Percentiles rank a stretch among this genome's conserved stretches.
phyloP scores from a whole-genome alignment of 2,888 invertebrate genomes.

The Pemphredon lugubris region DNA sequence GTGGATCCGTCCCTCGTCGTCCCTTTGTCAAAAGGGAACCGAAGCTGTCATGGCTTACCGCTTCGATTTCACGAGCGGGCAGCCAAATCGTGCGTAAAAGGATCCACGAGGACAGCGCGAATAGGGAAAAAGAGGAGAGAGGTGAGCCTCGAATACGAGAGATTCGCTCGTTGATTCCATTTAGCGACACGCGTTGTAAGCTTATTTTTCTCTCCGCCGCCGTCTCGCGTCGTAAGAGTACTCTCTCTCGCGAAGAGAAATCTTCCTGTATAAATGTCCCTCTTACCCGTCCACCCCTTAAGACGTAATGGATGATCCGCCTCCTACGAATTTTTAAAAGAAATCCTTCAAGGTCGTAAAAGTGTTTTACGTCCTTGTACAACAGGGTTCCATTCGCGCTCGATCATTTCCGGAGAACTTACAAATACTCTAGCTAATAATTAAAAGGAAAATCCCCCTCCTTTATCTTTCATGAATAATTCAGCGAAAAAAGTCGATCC shows the following conservation, averaged over 20 bases:
- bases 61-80: not conserved
- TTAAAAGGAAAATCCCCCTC: constrained; percentile 51
- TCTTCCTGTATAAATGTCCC: constrained; percentile 1
- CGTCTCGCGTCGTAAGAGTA: not conserved
- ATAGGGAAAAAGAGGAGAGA: too few relatives aligned
- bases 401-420: constrained; percentile 26
- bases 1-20: too few relatives aligned
- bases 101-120: too few relatives aligned
- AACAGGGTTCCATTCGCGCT: constrained; percentile 4
- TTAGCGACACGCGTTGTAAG: not conserved
- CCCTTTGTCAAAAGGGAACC: too few relatives aligned
- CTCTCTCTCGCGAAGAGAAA: not conserved
- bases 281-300: not conserved
- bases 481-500: constrained; percentile 13
- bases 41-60: constrained; percentile 1
- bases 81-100: too few relatives aligned
- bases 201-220: not conserved
- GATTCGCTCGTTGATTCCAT: not conserved
- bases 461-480: constrained; percentile 44
- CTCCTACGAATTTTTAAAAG: constrained; percentile 1
- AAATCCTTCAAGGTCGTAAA: constrained; percentile 1
- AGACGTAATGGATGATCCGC: constrained; percentile 13
- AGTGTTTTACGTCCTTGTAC: not conserved
- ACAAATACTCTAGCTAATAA: constrained; percentile 44
- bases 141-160: not conserved